phyloP scores from a whole-genome alignment of 2,113 vertebrate species.

The Ammospiza caudacuta region DNA sequence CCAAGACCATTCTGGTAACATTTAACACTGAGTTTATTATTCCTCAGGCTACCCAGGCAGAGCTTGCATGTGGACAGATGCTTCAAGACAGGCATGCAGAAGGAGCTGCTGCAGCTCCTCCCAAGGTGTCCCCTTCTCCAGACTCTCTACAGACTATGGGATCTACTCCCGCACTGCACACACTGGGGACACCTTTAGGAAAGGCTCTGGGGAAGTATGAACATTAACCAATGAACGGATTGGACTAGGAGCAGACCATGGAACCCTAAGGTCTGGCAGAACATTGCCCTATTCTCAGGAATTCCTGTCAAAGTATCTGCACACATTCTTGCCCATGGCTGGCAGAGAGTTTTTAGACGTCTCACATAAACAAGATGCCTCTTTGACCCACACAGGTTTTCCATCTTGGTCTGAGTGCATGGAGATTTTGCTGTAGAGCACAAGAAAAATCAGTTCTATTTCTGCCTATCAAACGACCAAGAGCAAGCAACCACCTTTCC shows the following conservation, averaged over 20 bases:
- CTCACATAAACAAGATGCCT: neutral
- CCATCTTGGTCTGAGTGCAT: neutral
- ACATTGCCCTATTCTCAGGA: neutral
- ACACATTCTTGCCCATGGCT: neutral
- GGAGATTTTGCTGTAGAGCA: neutral
- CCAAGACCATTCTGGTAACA: neutral
- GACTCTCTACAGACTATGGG: fast-evolving
- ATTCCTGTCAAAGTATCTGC: neutral
- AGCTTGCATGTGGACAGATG: fast-evolving
- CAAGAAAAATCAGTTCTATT: neutral
- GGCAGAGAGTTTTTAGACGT: neutral
- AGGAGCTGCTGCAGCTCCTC: neutral
- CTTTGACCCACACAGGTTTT: neutral
- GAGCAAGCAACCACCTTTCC: neutral
- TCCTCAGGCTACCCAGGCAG: neutral
- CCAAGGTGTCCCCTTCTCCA: neutral
- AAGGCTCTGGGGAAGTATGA: neutral
- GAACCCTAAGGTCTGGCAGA: neutral
- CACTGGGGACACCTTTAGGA: neutral
- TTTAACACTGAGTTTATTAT: neutral
- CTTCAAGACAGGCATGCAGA: neutral
- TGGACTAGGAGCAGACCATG: fast-evolving
- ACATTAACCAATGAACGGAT: neutral
- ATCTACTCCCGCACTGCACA: fast-evolving
- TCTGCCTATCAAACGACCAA: neutral